Conservation (phyloP, 1,140 invertebrate genomes). For the Drosophila mojavensis region DNA sequence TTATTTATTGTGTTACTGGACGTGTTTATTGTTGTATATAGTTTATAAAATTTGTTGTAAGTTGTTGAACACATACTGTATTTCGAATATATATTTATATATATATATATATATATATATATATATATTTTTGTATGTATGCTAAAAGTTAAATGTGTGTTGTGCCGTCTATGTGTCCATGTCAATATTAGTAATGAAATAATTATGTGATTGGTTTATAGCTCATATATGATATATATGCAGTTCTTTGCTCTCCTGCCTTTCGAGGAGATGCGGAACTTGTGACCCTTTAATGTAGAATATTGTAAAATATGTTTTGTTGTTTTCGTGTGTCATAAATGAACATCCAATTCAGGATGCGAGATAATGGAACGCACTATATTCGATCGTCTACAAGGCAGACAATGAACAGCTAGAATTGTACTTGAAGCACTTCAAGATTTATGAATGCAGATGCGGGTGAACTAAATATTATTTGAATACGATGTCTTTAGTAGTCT, state of each 20-base stretch:
- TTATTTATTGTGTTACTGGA: slow-evolving; percentile 45
- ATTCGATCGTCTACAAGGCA: slow-evolving; percentile 83
- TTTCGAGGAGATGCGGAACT: slow-evolving; percentile 71
- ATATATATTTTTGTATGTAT: slow-evolving; percentile 23
- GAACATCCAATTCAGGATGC: slow-evolving; percentile 19
- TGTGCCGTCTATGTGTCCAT: slow-evolving; percentile 65
- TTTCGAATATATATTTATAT: slow-evolving; percentile 24
- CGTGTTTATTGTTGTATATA: slow-evolving; percentile 53
- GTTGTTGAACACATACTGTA: slow-evolving; percentile 54
- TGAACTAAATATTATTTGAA: slow-evolving; percentile 8
- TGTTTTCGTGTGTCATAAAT: slow-evolving; percentile 19
- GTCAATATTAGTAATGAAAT: slow-evolving; percentile 48
- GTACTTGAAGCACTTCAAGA: slow-evolving; percentile 40
- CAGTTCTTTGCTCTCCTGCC: slow-evolving; percentile 72
- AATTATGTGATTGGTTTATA: slow-evolving; percentile 27
- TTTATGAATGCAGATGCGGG: slow-evolving; percentile 42
- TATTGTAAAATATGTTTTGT: slow-evolving; percentile 17
- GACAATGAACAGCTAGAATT: slow-evolving; percentile 78
- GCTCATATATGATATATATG: slow-evolving; percentile 42
- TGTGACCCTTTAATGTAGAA: slow-evolving; percentile 70
- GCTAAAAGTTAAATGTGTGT: slow-evolving; percentile 43
- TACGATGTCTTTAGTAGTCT: not conserved
- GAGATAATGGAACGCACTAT: slow-evolving; percentile 72
- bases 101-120: not conserved
- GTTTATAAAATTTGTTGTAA: slow-evolving; percentile 53